Conservation (phyloP, 2,113 vertebrate species). For the Corythornis cristatus region DNA sequence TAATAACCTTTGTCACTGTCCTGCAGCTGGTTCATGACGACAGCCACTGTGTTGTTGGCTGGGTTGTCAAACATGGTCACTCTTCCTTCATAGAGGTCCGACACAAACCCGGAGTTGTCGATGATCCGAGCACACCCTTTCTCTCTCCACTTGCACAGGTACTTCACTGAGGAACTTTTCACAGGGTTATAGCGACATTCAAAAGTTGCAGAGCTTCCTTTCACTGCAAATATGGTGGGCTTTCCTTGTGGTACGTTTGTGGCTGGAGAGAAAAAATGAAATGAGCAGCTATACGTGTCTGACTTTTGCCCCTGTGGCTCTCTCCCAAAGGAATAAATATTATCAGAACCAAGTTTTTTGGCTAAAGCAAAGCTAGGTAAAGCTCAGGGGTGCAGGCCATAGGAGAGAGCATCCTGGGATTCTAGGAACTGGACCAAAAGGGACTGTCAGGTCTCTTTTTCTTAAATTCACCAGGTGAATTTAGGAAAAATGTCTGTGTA, state of each 20-base stretch:
- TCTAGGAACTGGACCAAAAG: background rate
- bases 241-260: background rate
- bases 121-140: slow-evolving; percentile 21
- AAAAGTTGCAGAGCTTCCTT: slow-evolving; percentile 61
- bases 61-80: slow-evolving; percentile 45
- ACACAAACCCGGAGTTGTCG: background rate
- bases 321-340: background rate
- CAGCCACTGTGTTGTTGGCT: background rate
- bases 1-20: slow-evolving; percentile 63
- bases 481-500: background rate
- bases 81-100: background rate
- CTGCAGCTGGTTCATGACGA: slow-evolving; percentile 74
- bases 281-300: rapidly evolving
- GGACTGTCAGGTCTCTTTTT: background rate
- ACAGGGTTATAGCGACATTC: slow-evolving; percentile 55
- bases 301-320: rapidly evolving
- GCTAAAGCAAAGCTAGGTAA: background rate
- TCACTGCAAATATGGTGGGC: background rate
- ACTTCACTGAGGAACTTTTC: background rate
- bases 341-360: background rate
- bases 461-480: background rate
- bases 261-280: slow-evolving; percentile 50
- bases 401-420: background rate
- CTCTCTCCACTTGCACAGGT: slow-evolving; percentile 64
- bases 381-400: background rate